Conservation (phyloP, 2,113 vertebrate genomes). For the Andinoacara biseriatus region DNA sequence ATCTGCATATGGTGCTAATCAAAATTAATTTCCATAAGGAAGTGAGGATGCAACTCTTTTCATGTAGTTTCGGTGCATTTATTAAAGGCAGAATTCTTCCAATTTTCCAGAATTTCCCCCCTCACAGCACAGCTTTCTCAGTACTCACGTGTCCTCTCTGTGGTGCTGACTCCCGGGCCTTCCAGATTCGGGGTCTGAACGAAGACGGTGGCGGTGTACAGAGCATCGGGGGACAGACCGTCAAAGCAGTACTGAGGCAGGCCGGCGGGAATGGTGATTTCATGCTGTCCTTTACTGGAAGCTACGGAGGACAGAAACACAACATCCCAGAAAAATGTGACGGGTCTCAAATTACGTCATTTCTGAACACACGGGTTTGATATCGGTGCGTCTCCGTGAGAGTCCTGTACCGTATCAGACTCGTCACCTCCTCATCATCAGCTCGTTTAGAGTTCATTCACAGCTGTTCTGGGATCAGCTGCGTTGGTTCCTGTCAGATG, state of each 20-base stretch:
- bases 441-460: neutral
- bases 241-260: slow-evolving; percentile 93
- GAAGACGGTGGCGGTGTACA: slow-evolving; percentile 88
- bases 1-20: neutral
- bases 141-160: slow-evolving; percentile 87
- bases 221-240: slow-evolving; percentile 87
- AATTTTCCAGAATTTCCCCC: neutral
- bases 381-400: neutral
- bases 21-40: neutral
- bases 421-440: neutral
- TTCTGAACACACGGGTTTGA: neutral
- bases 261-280: slow-evolving; percentile 92
- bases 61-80: neutral
- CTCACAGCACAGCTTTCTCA: neutral
- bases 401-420: neutral
- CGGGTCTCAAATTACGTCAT: neutral
- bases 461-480: neutral
- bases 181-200: slow-evolving; percentile 97
- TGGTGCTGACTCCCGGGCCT: slow-evolving; percentile 87
- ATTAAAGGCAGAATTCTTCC: neutral
- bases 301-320: slow-evolving; percentile 51
- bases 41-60: neutral
- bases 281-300: slow-evolving; percentile 85
- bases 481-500: neutral
- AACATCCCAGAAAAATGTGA: neutral